Percentiles rank a stretch among this genome's conserved stretches.
Evolutionary conservation across 2,113 vertebrate species (phyloP).

Genomic region (Python bivittatus): DNA sequence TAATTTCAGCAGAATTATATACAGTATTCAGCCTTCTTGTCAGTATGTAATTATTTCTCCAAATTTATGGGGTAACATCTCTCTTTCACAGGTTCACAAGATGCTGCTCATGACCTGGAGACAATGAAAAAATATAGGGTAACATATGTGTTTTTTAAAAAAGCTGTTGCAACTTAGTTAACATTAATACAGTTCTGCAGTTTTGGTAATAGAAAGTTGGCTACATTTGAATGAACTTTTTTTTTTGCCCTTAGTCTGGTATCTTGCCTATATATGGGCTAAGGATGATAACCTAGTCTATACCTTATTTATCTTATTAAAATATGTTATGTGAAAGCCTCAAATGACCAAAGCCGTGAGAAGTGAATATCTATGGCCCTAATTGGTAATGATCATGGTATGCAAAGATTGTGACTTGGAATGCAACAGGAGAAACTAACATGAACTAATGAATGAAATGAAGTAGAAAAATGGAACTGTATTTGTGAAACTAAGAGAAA

Average conservation of each 20-base stretch:
- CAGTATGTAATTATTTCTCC: not conserved
- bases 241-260: not conserved
- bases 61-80: not conserved
- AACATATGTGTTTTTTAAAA: conserved; percentile 8
- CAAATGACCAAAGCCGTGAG: not conserved
- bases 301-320: not conserved
- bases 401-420: not conserved
- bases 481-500: not conserved
- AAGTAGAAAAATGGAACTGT: not conserved
- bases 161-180: fast-evolving
- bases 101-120: conserved; percentile 88
- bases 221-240: not conserved
- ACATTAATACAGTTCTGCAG: not conserved
- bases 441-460: not conserved
- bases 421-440: not conserved
- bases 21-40: not conserved
- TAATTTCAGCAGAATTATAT: not conserved
- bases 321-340: not conserved
- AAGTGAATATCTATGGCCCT: not conserved
- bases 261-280: not conserved
- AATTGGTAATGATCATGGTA: not conserved
- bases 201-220: not conserved
- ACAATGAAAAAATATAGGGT: conserved; percentile 88
- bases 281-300: not conserved
- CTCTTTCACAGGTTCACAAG: conserved; percentile 85